Evolutionary conservation across 2,888 invertebrate species (phyloP).

Genomic region (Erannis defoliaria): DNA sequence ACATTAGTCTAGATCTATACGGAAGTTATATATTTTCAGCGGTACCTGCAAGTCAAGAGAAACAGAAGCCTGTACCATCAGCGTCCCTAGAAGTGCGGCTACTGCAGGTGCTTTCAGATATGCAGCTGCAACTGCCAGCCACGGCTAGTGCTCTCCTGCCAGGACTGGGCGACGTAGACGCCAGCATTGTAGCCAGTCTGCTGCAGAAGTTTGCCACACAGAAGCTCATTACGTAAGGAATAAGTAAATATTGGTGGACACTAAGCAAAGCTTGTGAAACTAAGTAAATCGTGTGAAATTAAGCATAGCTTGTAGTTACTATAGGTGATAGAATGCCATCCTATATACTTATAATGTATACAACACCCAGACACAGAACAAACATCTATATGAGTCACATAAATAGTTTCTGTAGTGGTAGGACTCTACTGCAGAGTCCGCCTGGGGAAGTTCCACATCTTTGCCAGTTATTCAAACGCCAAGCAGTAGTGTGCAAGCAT

Average conservation of each 20-base stretch:
- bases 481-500: too few relatives aligned
- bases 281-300: too few relatives aligned
- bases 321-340: too few relatives aligned
- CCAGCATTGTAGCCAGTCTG: constrained; percentile 76
- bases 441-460: too few relatives aligned
- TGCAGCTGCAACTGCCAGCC: constrained; percentile 80
- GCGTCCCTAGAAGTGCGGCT: constrained; percentile 76
- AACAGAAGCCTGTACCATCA: constrained; percentile 65
- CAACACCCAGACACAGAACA: too few relatives aligned
- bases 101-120: constrained; percentile 78
- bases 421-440: too few relatives aligned
- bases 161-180: constrained; percentile 76
- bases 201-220: constrained; percentile 83
- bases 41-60: constrained; percentile 54
- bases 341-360: too few relatives aligned
- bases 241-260: background rate
- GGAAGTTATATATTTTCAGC: constrained; percentile 6
- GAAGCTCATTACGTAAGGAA: constrained; percentile 77
- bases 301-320: too few relatives aligned
- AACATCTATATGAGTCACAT: too few relatives aligned
- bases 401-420: too few relatives aligned
- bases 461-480: too few relatives aligned
- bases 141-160: constrained; percentile 77
- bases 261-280: background rate
- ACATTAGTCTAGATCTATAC: too few relatives aligned